phyloP scores from a whole-genome alignment of 1,140 invertebrate genomes.

The Andrena cerasifolii region DNA sequence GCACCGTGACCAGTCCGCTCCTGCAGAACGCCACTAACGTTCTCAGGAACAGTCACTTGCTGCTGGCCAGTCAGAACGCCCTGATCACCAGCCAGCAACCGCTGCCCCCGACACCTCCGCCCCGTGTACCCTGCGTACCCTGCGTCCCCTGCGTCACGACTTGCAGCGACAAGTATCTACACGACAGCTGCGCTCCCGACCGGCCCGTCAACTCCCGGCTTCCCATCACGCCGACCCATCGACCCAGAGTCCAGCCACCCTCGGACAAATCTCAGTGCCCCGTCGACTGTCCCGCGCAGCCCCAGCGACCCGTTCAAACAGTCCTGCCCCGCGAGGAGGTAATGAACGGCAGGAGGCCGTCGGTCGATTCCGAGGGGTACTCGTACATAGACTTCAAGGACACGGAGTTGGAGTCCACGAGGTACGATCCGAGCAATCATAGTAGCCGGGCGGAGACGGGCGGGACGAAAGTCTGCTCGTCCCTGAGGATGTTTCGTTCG shows the following conservation, averaged over 20 bases:
- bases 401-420: constrained; percentile 51
- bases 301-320: background rate
- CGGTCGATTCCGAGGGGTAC: constrained; percentile 77
- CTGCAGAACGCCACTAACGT: constrained; percentile 43
- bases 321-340: constrained; percentile 13
- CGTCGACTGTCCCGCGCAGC: background rate
- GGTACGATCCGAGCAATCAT: constrained; percentile 21
- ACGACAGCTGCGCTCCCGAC: constrained; percentile 27
- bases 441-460: background rate
- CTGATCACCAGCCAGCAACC: constrained; percentile 63
- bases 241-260: constrained; percentile 29
- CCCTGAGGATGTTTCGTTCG: constrained; percentile 22
- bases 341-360: constrained; percentile 56
- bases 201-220: constrained; percentile 54
- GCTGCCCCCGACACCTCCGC: background rate
- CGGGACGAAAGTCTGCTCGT: constrained; percentile 15
- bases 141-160: background rate
- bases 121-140: background rate
- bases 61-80: constrained; percentile 65
- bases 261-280: constrained; percentile 16
- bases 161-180: constrained; percentile 14
- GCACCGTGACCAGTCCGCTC: constrained; percentile 42
- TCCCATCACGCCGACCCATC: constrained; percentile 71
- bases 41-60: constrained; percentile 60
- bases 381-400: constrained; percentile 75